phyloP scores from a whole-genome alignment of 2,113 vertebrate species.

The Athene noctua region DNA sequence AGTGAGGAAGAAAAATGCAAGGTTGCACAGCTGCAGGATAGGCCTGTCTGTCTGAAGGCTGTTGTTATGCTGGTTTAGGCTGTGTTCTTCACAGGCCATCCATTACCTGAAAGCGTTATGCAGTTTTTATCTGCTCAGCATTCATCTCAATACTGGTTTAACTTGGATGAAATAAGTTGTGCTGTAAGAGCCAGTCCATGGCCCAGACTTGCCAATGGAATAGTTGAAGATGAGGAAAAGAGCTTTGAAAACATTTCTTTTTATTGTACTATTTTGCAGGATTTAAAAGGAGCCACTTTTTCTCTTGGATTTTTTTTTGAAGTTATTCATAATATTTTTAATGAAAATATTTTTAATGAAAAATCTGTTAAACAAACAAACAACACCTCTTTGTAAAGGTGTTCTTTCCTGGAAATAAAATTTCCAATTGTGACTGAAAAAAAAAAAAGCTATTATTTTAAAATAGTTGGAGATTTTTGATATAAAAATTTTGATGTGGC shows the following conservation, averaged over 20 bases:
- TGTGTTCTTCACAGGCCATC: neutral
- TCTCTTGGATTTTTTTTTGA: neutral
- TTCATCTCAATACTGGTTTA: neutral
- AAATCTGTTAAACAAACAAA: neutral
- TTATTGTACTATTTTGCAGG: neutral
- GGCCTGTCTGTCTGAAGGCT: no score
- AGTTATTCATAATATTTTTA: neutral
- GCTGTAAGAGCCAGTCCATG: neutral
- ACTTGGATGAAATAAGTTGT: neutral
- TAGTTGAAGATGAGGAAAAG: neutral
- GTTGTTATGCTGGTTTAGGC: neutral
- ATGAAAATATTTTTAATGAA: neutral
- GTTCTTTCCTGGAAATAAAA: neutral
- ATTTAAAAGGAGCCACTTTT: neutral
- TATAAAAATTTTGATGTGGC: neutral
- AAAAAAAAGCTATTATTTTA: neutral
- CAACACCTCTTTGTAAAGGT: neutral
- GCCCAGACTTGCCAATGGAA: neutral
- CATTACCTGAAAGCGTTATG: neutral
- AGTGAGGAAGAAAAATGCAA: neutral
- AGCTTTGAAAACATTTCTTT: neutral
- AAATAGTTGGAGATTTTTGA: neutral
- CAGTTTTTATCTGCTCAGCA: neutral
- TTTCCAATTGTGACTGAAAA: neutral
- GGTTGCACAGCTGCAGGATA: neutral